Evolutionary conservation across 2,888 invertebrate genomes (phyloP).

Genomic region (Amiota minor): DNA sequence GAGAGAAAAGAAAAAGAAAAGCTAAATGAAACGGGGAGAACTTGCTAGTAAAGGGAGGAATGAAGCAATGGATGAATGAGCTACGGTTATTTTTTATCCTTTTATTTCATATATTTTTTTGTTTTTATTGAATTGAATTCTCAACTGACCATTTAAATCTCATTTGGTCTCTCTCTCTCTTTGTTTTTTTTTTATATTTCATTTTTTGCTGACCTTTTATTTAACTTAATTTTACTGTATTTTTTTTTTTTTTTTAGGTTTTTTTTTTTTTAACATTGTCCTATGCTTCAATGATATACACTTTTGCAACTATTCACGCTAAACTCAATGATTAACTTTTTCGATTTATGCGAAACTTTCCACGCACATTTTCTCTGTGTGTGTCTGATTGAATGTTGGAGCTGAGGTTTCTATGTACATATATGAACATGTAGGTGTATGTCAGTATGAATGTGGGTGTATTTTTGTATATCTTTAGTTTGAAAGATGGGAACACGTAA

Average conservation of each 20-base stretch:
- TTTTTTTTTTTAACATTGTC: slow-evolving; percentile 2
- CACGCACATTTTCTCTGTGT: slow-evolving; percentile 10
- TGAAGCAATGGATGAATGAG: too few relatives aligned
- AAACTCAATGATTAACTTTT: slow-evolving; percentile 64
- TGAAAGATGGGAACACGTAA: neutral
- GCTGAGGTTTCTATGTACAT: too few relatives aligned
- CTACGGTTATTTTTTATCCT: neutral
- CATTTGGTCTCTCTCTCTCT: too few relatives aligned
- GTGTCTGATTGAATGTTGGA: neutral
- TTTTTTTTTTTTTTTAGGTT: neutral
- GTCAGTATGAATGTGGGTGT: neutral
- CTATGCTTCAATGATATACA: slow-evolving; percentile 3
- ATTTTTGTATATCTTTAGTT: neutral
- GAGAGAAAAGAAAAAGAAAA: too few relatives aligned
- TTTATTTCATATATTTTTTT: slow-evolving; percentile 53
- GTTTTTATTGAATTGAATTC: slow-evolving; percentile 2
- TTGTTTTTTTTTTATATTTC: neutral
- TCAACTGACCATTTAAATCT: too few relatives aligned
- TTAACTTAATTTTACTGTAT: neutral
- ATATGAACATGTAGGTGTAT: neutral
- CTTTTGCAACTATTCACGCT: slow-evolving; percentile 16
- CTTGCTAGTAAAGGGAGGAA: too few relatives aligned
- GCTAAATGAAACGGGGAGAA: too few relatives aligned
- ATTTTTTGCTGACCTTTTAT: neutral
- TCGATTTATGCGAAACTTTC: slow-evolving; percentile 46